Evolutionary conservation across 2,797 vertebrate genomes (phyloP).

Genomic region (Chaetodon trifasciatus): DNA sequence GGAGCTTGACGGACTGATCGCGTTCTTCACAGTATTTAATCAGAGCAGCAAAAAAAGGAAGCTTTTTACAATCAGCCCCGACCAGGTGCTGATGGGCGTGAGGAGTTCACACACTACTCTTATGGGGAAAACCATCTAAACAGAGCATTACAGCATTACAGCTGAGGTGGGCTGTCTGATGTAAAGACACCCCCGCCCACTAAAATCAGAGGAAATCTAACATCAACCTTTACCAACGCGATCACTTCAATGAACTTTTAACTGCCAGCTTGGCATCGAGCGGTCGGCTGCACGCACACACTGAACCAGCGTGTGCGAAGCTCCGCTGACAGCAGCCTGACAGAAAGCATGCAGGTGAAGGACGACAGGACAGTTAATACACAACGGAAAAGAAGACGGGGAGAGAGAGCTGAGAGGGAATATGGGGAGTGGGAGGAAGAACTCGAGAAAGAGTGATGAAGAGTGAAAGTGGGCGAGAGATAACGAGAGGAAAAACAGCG

Average conservation of each 20-base stretch:
- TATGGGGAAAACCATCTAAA: not conserved
- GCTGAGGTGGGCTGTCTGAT: not conserved
- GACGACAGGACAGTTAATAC: not conserved
- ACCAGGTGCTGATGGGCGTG: too few relatives aligned
- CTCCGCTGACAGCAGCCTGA: not conserved
- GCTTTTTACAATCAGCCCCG: not conserved
- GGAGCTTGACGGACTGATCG: not conserved
- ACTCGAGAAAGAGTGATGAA: not conserved
- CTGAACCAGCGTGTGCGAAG: not conserved
- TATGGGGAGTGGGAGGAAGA: not conserved
- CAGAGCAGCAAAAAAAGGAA: not conserved
- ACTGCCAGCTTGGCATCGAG: not conserved
- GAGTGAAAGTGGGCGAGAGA: slow-evolving; percentile 5
- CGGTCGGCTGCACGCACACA: not conserved
- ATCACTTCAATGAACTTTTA: not conserved
- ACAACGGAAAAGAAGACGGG: too few relatives aligned
- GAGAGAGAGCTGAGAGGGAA: not conserved
- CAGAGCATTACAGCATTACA: too few relatives aligned
- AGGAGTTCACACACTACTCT: not conserved
- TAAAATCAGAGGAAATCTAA: not conserved
- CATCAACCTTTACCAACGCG: not conserved
- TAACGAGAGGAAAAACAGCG: slow-evolving; percentile 1
- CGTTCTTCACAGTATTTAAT: not conserved
- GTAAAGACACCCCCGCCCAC: not conserved
- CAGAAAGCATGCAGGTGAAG: not conserved